A percentile compares a stretch with the other conserved stretches of the same genome.
Evolutionary conservation across 2,888 invertebrate species (phyloP).

Genomic region (Tricholauxania praeusta): DNA sequence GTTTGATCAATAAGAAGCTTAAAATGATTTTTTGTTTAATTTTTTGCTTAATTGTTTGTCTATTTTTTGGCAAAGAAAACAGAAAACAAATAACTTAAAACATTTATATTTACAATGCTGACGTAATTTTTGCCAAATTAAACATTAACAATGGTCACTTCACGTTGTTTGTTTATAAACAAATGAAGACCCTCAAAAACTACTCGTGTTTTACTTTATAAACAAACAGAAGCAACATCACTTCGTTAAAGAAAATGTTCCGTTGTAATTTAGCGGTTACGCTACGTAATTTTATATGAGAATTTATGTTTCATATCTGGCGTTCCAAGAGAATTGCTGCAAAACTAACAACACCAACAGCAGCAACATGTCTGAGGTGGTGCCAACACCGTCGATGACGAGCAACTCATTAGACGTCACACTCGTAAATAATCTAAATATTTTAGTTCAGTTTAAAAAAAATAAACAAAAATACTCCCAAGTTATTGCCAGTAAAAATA

Average conservation of each 20-base stretch:
- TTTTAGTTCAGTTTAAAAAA: slow-evolving; percentile 10
- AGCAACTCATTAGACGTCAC: slow-evolving; percentile 17
- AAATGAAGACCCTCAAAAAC: background rate
- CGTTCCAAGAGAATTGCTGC: too few relatives aligned
- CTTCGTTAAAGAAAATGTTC: too few relatives aligned
- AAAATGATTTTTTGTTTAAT: background rate
- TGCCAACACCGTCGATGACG: background rate
- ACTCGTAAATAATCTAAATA: slow-evolving; percentile 1
- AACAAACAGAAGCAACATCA: slow-evolving; percentile 18
- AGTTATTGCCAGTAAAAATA: too few relatives aligned
- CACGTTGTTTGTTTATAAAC: background rate
- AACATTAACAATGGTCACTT: background rate
- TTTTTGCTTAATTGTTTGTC: background rate
- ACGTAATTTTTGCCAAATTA: slow-evolving; percentile 30
- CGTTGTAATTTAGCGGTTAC: too few relatives aligned
- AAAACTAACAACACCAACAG: too few relatives aligned
- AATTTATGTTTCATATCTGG: too few relatives aligned
- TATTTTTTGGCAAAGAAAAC: background rate
- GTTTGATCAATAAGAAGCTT: background rate
- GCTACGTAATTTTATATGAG: too few relatives aligned
- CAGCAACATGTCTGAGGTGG: too few relatives aligned
- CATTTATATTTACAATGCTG: slow-evolving; percentile 37
- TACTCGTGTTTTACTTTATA: slow-evolving; percentile 19
- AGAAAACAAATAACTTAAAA: background rate
- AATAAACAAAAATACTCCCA: slow-evolving; percentile 39